phyloP scores from a whole-genome alignment of 2,888 invertebrate genomes.

The Trissolcus brochymenae region DNA sequence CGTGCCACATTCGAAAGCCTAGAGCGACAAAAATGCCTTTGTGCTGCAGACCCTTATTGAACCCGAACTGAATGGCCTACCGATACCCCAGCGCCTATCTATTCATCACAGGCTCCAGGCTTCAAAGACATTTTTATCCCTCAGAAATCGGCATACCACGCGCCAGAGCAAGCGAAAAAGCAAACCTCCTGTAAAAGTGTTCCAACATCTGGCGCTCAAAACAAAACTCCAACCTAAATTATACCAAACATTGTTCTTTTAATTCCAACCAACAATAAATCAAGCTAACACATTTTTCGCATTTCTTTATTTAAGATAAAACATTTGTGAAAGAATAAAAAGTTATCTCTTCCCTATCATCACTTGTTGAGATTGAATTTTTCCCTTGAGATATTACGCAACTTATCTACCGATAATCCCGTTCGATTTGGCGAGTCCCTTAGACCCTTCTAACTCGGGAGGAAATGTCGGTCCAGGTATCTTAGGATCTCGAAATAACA shows the following conservation, averaged over 20 bases:
- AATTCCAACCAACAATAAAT: too few species aligned
- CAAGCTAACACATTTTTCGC: too few species aligned
- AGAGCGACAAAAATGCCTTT: conserved; percentile 30
- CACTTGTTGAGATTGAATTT: conserved; percentile 2
- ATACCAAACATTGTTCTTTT: too few species aligned
- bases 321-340: too few species aligned
- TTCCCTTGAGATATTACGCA: conserved; percentile 3
- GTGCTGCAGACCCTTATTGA: conserved; percentile 10
- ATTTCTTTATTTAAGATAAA: too few species aligned
- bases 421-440: conserved; percentile 17
- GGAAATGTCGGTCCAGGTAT: conserved; percentile 30
- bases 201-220: too few species aligned
- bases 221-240: too few species aligned
- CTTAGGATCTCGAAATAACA: background rate
- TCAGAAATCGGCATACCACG: too few species aligned
- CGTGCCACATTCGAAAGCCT: conserved; percentile 19
- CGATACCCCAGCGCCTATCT: conserved; percentile 18
- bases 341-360: background rate
- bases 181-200: background rate
- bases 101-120: conserved; percentile 12
- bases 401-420: conserved; percentile 2
- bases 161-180: background rate
- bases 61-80: conserved; percentile 11
- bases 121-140: conserved; percentile 24
- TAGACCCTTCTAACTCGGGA: conserved; percentile 35